Evolutionary conservation across 1,140 invertebrate species (phyloP), one percentile per base, ranked within the genome.

Genomic region (Pachypeltis micranthus): DNA sequence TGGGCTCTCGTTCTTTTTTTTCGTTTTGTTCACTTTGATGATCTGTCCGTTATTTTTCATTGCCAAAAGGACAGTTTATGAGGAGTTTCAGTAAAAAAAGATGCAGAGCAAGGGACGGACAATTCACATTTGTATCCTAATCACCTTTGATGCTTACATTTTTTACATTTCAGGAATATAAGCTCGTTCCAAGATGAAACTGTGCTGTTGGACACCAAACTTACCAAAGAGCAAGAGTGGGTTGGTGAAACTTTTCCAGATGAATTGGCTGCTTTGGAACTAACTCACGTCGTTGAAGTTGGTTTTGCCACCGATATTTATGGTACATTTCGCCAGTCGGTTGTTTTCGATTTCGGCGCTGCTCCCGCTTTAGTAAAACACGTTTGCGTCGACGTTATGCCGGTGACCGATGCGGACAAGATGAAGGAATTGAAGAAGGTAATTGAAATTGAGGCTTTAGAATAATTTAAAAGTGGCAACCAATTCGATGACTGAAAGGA

Each of bases 241-340:
- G 21, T 31, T 7, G 21, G 75, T 74, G 69, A 69, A 23, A 76
- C 76, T 65, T 67, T 68, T 14, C 72, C 74, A n/a, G 69, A 68
- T 26, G 70, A 63, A 68, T 60, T 69, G 61, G 10, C 47, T 51
- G 3, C 19, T 21, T 21, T 21, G 23, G 59, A 70, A 39, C 61
- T 74, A 68, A 69, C 79, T 61, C 83, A 87, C 70, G 77, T 78
- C 63, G 76, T 90, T 0, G 83, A 81, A 67, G 78, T 93, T 27
- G 74, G 75, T 27, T 92, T 91, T 71, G 77, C 78, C 34, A 85
- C 87, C 0, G 80, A 83, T 59, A 84, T 86, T 62, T 90, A 86
- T 72, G 89, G 89, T 25, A 90, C 87, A 1, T 92, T 90, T 70
- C 78, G 85, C 1, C 89, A 93, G 72, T 82, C 85, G 1, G 74